These are phyloP conservation scores for Sycon ciliatum DNA, from an alignment of 37 sponge, comb jelly and placozoan species.

Conservation along the genomic window DNA sequence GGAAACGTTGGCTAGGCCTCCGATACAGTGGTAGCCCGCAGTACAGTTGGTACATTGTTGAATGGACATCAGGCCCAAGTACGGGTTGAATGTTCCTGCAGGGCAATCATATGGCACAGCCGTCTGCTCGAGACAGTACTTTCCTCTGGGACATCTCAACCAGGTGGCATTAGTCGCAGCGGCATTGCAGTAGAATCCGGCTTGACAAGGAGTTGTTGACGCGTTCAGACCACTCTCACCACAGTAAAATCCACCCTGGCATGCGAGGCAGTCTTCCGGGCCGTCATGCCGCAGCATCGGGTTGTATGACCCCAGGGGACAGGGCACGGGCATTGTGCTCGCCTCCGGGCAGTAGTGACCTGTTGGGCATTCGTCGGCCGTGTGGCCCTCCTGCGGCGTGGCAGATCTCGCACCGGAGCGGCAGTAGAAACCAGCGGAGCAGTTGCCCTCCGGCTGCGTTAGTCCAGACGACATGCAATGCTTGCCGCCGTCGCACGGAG, in stretches of 20 bases:
- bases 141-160: background rate
- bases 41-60: background rate
- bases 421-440: slow-evolving; percentile 21
- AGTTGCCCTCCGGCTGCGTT: background rate
- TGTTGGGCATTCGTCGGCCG: slow-evolving; percentile 14
- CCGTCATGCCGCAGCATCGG: background rate
- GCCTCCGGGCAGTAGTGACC: slow-evolving; percentile 15
- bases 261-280: slow-evolving; percentile 15
- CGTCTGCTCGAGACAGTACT: background rate
- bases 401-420: background rate
- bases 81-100: background rate
- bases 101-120: background rate
- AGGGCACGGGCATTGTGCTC: slow-evolving; percentile 1
- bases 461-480: slow-evolving; percentile 9
- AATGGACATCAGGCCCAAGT: background rate
- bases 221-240: slow-evolving; percentile 12
- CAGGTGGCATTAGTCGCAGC: background rate
- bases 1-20: background rate
- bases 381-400: background rate
- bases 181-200: slow-evolving; percentile 22
- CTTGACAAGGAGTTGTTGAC: background rate
- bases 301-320: slow-evolving; percentile 22
- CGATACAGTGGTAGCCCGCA: background rate
- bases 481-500: slow-evolving; percentile 21
- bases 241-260: slow-evolving; percentile 21